Percentiles rank a stretch among this genome's conserved stretches.
Evolutionary conservation across 2,888 invertebrate genomes (phyloP).

Genomic region (Drosophila tanythrix): DNA sequence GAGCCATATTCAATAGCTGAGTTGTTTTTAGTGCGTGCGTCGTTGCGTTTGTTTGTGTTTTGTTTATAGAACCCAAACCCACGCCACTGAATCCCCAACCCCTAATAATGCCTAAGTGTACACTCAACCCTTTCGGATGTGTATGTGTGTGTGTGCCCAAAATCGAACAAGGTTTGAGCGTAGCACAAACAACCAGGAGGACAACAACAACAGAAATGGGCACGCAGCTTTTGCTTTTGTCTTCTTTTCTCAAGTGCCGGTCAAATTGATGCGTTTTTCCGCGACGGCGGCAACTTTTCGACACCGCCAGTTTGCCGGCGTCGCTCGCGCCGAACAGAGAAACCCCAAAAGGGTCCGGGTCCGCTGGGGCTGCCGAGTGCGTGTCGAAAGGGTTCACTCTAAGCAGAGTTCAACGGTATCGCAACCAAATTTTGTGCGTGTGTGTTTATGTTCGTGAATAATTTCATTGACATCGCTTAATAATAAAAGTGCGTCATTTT

Average conservation of each 20-base stretch:
- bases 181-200: conserved; percentile 46
- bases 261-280: conserved; percentile 78
- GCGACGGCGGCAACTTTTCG: conserved; percentile 61
- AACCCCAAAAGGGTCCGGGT: conserved; percentile 43
- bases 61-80: conserved; percentile 10
- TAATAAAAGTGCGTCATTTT: conserved; percentile 39
- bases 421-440: neutral
- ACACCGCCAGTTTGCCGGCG: conserved; percentile 70
- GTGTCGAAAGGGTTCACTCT: conserved; percentile 39
- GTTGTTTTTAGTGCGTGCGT: conserved; percentile 61
- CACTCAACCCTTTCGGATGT: conserved; percentile 58
- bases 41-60: conserved; percentile 54
- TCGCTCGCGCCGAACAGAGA: conserved; percentile 65
- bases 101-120: conserved; percentile 4
- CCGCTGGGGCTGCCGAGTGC: conserved; percentile 22
- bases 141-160: conserved; percentile 30
- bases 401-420: conserved; percentile 10
- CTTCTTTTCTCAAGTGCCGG: conserved; percentile 72
- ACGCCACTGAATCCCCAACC: conserved; percentile 32
- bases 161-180: conserved; percentile 72
- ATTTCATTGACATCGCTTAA: conserved; percentile 2
- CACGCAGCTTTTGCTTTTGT: conserved; percentile 77
- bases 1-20: conserved; percentile 26
- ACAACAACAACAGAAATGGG: conserved; percentile 40
- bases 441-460: conserved; percentile 14